These are phyloP conservation scores for Drosophila subobscura DNA, from an alignment of 1,140 invertebrate genomes.

Conservation along the genomic window DNA sequence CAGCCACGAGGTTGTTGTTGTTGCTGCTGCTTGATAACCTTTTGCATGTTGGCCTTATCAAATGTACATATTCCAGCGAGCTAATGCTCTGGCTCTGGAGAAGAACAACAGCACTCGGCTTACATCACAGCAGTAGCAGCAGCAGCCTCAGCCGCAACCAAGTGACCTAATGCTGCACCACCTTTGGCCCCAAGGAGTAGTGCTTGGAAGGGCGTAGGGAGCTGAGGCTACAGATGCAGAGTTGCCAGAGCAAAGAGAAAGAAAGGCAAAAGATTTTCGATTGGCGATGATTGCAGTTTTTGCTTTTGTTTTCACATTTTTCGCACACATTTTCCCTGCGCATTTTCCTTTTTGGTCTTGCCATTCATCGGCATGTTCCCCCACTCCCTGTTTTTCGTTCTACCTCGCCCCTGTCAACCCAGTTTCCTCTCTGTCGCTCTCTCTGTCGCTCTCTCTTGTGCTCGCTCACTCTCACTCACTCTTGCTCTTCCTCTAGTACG, in stretches of 20 bases:
- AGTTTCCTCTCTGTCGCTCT: slow-evolving; percentile 26
- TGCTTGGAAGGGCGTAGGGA: slow-evolving; percentile 9
- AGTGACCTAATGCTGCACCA: slow-evolving; percentile 42
- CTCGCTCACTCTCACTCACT: slow-evolving; percentile 23
- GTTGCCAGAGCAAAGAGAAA: slow-evolving; percentile 9
- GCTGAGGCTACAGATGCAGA: slow-evolving; percentile 15
- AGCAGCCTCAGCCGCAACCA: slow-evolving; percentile 14
- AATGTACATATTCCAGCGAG: neutral
- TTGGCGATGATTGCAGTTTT: slow-evolving; percentile 20
- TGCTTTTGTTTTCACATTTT: slow-evolving; percentile 39
- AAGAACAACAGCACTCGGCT: too few relatives aligned
- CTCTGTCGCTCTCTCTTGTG: slow-evolving; percentile 25
- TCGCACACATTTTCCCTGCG: slow-evolving; percentile 20
- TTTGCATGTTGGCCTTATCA: slow-evolving; percentile 39
- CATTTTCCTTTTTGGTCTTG: slow-evolving; percentile 37
- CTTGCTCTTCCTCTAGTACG: slow-evolving; percentile 20
- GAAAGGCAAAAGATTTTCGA: neutral
- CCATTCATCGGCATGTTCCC: slow-evolving; percentile 18
- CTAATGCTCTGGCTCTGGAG: too few relatives aligned
- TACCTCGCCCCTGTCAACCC: slow-evolving; percentile 25
- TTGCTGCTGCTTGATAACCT: slow-evolving; percentile 61
- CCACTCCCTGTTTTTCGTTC: slow-evolving; percentile 23
- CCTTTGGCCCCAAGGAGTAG: slow-evolving; percentile 30
- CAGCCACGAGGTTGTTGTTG: slow-evolving; percentile 34
- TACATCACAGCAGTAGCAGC: too few relatives aligned